Percentiles rank a stretch among this genome's conserved stretches.
Conservation (phyloP, 2,888 invertebrate genomes). For the Melanophora roralis region DNA sequence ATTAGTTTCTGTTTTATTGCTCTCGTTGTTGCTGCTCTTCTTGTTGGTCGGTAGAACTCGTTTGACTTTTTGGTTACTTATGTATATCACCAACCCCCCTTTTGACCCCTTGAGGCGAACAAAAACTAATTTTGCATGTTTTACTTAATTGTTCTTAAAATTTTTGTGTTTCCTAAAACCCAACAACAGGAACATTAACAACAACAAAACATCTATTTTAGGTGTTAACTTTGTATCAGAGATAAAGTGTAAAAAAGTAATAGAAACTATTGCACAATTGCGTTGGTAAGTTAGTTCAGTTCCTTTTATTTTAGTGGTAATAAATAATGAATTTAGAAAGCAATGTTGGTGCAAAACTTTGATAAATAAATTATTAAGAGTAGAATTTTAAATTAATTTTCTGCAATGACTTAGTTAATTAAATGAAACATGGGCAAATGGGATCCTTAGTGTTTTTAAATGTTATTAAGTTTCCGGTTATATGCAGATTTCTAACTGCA, state of each 20-base stretch:
- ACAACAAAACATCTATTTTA: constrained; percentile 25
- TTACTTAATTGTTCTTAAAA: constrained; percentile 59
- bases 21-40: constrained; percentile 11
- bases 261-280: not conserved
- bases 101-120: constrained; percentile 40
- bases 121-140: constrained; percentile 61
- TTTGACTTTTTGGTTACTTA: constrained; percentile 27
- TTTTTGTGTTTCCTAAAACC: not conserved
- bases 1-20: constrained; percentile 24
- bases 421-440: not conserved
- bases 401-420: not conserved
- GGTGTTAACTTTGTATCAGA: constrained; percentile 33
- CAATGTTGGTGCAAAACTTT: constrained; percentile 29
- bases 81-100: too few species aligned
- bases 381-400: constrained; percentile 43
- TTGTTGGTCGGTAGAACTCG: constrained; percentile 3
- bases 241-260: constrained; percentile 32
- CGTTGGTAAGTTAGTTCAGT: not conserved
- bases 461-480: not conserved
- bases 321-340: constrained; percentile 36
- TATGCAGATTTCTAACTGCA: not conserved
- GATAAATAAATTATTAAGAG: constrained; percentile 29
- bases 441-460: not conserved
- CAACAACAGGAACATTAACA: not conserved
- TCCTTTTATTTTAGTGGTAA: constrained; percentile 13